Percentiles rank a stretch among this genome's conserved stretches.
phyloP scores from a whole-genome alignment of 2,888 invertebrate genomes.

The Masnerella sp. region DNA sequence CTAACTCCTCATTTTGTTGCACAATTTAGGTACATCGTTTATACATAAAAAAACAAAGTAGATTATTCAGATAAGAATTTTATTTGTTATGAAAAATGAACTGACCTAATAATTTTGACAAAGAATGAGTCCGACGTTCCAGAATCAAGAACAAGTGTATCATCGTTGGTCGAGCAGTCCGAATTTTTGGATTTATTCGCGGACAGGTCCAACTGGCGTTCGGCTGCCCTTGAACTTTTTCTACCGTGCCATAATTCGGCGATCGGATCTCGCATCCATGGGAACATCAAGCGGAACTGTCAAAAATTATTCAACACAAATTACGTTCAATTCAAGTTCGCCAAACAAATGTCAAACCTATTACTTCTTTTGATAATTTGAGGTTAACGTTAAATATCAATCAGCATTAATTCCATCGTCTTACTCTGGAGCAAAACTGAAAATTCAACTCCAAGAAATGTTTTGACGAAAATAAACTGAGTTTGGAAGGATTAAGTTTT shows the following conservation, averaged over 20 bases:
- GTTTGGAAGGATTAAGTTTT: background rate
- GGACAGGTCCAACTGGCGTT: constrained; percentile 66
- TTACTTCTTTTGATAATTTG: too few species aligned
- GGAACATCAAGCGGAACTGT: constrained; percentile 70
- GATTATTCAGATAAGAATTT: too few species aligned
- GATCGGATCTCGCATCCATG: constrained; percentile 73
- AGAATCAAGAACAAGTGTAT: constrained; percentile 64
- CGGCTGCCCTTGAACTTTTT: constrained; percentile 68
- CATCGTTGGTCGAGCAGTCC: constrained; percentile 64
- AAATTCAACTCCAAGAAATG: too few species aligned
- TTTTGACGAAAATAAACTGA: too few species aligned
- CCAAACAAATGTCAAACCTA: constrained; percentile 7
- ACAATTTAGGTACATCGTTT: too few species aligned
- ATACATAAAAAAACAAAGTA: too few species aligned
- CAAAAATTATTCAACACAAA: constrained; percentile 3
- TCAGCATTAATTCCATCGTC: too few species aligned
- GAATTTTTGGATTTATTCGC: constrained; percentile 63
- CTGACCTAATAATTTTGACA: constrained; percentile 71
- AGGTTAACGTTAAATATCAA: too few species aligned
- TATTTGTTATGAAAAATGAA: too few species aligned
- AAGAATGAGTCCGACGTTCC: constrained; percentile 66
- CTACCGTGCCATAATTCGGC: constrained; percentile 73
- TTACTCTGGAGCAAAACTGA: too few species aligned
- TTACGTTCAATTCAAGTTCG: background rate
- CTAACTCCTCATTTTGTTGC: too few species aligned